Evolutionary conservation across 2,888 invertebrate genomes (phyloP).

Genomic region (Heliconius erato): DNA sequence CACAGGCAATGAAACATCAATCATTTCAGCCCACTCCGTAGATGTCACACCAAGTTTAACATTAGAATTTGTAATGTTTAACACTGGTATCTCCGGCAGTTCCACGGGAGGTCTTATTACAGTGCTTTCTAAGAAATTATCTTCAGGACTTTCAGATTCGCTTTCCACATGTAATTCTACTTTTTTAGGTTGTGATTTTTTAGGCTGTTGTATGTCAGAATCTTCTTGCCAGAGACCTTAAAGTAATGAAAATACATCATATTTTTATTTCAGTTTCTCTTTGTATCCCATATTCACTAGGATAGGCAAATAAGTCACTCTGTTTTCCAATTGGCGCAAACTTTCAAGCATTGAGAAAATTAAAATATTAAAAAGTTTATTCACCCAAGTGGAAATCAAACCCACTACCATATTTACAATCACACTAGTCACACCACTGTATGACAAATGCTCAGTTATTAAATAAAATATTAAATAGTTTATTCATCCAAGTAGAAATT

Average conservation of each 20-base stretch:
- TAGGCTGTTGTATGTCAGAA: slow-evolving; percentile 60
- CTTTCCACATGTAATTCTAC: slow-evolving; percentile 57
- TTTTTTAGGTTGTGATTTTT: slow-evolving; percentile 53
- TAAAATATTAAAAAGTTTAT: too few species aligned
- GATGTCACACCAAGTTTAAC: slow-evolving; percentile 77
- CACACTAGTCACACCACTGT: too few species aligned
- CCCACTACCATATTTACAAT: too few species aligned
- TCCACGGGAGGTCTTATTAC: slow-evolving; percentile 73
- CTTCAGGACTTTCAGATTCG: slow-evolving; percentile 61
- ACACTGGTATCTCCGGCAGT: slow-evolving; percentile 85
- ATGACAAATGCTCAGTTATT: too few species aligned
- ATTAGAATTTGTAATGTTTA: slow-evolving; percentile 88
- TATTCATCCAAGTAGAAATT: too few species aligned
- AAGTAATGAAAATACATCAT: not conserved
- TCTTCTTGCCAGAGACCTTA: slow-evolving; percentile 82
- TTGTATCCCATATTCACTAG: too few species aligned
- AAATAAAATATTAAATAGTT: not conserved
- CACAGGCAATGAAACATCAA: slow-evolving; percentile 93
- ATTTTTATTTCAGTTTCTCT: too few species aligned
- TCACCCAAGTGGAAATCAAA: too few species aligned
- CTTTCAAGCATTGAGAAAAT: not conserved
- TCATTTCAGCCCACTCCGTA: slow-evolving; percentile 95
- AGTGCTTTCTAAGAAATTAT: slow-evolving; percentile 75
- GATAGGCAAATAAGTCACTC: not conserved
- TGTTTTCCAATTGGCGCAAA: not conserved